Evolutionary conservation across 2,113 vertebrate genomes (phyloP).

Genomic region (Himantopus leucocephalus): DNA sequence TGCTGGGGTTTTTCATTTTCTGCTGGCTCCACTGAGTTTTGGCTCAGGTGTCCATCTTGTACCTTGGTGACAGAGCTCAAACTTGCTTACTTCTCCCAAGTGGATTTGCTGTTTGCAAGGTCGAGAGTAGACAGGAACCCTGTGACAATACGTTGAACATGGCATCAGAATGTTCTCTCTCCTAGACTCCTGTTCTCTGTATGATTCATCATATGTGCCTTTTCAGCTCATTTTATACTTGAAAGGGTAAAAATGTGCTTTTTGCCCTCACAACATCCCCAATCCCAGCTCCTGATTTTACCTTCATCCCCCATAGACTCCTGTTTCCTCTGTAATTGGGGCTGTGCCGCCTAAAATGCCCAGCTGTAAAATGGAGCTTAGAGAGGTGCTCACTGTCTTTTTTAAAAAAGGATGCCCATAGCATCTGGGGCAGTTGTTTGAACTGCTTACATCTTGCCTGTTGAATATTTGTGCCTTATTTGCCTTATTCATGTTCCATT

Average conservation of each 20-base stretch:
- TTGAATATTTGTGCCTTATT: background rate
- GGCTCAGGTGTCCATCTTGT: background rate
- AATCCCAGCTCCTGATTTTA: background rate
- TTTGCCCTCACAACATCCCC: background rate
- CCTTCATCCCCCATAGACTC: background rate
- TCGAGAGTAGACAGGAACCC: background rate
- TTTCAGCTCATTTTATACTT: background rate
- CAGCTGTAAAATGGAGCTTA: background rate
- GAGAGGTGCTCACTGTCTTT: background rate
- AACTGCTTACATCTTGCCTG: background rate
- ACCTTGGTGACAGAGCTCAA: background rate
- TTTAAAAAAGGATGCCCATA: background rate
- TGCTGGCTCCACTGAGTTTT: background rate
- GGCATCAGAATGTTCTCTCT: background rate
- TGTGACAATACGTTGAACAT: background rate
- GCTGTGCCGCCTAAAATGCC: background rate
- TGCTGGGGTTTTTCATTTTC: background rate
- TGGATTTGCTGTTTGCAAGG: background rate
- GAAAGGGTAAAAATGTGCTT: background rate
- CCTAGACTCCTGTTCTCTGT: background rate
- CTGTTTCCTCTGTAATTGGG: background rate
- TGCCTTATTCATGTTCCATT: background rate
- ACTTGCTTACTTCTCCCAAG: background rate
- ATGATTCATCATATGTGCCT: background rate
- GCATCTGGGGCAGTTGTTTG: background rate